These are phyloP conservation scores for Pampusana beccarii DNA, from an alignment of 2,113 vertebrate species.

Conservation along the genomic window DNA sequence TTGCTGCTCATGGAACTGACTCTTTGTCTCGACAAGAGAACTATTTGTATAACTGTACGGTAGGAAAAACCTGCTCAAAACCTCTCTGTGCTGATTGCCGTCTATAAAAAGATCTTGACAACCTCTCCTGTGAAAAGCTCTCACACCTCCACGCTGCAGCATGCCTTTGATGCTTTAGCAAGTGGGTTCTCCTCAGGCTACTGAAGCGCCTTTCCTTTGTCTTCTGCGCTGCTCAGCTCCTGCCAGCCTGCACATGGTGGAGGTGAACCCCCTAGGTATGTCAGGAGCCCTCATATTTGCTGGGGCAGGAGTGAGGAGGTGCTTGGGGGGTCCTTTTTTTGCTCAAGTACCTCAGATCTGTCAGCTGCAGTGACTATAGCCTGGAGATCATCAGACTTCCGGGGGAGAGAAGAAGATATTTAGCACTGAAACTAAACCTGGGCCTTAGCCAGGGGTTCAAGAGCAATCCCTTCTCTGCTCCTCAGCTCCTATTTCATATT, in stretches of 20 bases:
- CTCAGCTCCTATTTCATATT: neutral
- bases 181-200: neutral
- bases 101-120: slow-evolving; percentile 9
- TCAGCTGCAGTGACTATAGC: neutral
- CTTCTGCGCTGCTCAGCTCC: neutral
- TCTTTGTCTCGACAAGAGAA: accelerated
- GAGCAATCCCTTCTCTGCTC: neutral
- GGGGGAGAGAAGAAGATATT: neutral
- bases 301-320: accelerated
- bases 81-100: neutral
- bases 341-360: neutral
- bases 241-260: accelerated
- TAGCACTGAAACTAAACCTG: neutral
- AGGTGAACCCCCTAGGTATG: accelerated
- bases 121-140: slow-evolving; percentile 31
- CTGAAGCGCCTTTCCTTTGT: neutral
- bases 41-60: neutral
- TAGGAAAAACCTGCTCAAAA: neutral
- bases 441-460: neutral
- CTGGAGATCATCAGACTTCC: neutral
- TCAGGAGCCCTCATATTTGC: neutral
- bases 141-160: slow-evolving; percentile 4
- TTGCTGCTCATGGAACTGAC: neutral
- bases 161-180: neutral
- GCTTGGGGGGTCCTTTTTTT: neutral